Base-by-base conservation (phyloP, 2,888 invertebrate species). In the Lithosia quadra region DNA sequence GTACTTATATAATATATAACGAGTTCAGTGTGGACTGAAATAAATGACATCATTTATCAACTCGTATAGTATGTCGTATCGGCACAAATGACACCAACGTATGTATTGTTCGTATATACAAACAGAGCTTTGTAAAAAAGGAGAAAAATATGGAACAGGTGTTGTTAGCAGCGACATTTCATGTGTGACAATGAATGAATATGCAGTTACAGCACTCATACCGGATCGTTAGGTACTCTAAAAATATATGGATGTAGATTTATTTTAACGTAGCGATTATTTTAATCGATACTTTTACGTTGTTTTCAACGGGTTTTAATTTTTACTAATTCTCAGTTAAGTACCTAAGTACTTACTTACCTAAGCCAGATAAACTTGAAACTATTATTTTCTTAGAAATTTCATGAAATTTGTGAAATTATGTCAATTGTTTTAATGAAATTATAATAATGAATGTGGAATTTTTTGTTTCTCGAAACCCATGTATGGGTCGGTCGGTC, bases 21-120 rank as follows among this genome's bases (percentile, higher is more conserved):
- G 68, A 67, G 69, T 39, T 66, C 69, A 33, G 66, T 81, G 71
- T 79, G 82, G 75, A 75, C 72, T 77, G 76, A 78, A 82, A 87
- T 86, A 86, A 84, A 86, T 86, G 84, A 84, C 77, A 79, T 81
- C 84, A 85, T 88, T 84, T 85, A 87, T 88, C 88, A 87, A 81
- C 74, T 76, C 69, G 72, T 77, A 72, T 77, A 5, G 5, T 28
- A 71, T 73, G 68, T 72, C 74, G 81, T 74, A 80, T 79, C 79
- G 83, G 79, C 78, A 81, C 81, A 80, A 84, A 81, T 84, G 85
- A 83, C 81, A 84, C 70, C 79, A 67, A 78, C 79, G 80, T 81
- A 80, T 80, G 78, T 79, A 65, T 79, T 76, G 79, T 80, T 72
- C 73, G 76, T 73, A 74, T 72, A 74, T 65, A 65, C 68, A 62